Conservation (phyloP, 2,113 vertebrate species). For the Cranoglanis bouderius region DNA sequence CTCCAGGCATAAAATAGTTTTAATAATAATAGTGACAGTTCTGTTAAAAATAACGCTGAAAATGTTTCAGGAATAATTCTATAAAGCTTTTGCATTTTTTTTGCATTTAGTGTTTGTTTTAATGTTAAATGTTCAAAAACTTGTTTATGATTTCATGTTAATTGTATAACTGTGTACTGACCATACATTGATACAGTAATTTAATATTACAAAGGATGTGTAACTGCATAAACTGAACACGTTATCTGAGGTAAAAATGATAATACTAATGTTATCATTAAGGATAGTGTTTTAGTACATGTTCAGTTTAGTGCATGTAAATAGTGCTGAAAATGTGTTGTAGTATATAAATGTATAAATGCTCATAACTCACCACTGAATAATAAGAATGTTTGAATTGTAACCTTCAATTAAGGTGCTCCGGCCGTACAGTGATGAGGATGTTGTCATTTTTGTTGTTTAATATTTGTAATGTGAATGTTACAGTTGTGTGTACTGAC, state of each 20-base stretch:
- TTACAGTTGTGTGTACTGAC: conserved; percentile 73
- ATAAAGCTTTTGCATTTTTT: not conserved
- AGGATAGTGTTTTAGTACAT: not conserved
- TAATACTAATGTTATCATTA: not conserved
- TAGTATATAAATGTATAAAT: not conserved
- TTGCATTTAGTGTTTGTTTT: not conserved
- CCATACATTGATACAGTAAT: not conserved
- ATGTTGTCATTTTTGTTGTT: not conserved
- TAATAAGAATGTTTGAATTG: not conserved
- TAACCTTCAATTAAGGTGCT: not conserved
- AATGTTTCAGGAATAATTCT: not conserved
- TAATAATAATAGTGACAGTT: not conserved
- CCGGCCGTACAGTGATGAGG: not conserved
- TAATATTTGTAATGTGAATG: conserved; percentile 41
- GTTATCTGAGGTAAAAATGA: not conserved
- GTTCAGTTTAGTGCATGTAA: no score
- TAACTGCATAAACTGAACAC: not conserved
- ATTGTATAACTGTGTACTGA: not conserved
- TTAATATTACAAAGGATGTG: not conserved
- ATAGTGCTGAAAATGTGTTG: not conserved
- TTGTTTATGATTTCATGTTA: not conserved
- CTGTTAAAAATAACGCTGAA: not conserved
- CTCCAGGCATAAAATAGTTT: no score
- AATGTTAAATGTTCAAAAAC: not conserved
- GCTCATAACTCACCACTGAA: not conserved